These are phyloP conservation scores for Sebastes vulpes DNA, from an alignment of 2,797 vertebrate genomes.

Conservation along the genomic window DNA sequence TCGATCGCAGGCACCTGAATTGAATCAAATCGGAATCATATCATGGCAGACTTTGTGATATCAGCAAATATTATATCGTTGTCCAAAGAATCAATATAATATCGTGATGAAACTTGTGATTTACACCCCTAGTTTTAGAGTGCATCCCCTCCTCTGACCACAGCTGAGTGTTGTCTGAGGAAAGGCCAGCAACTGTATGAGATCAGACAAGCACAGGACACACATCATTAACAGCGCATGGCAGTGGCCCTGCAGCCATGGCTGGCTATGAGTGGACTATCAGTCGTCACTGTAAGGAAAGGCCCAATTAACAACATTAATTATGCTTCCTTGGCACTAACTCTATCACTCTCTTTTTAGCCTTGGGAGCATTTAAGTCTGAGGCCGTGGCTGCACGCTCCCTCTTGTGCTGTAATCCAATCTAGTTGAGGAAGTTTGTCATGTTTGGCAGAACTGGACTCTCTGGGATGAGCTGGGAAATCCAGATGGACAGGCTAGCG, in stretches of 20 bases:
- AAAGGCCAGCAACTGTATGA: slow-evolving; percentile 60
- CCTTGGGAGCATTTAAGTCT: slow-evolving; percentile 71
- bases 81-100: too few relatives aligned
- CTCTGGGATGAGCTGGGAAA: slow-evolving; percentile 59
- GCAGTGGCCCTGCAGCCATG: slow-evolving; percentile 68
- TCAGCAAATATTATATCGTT: too few relatives aligned
- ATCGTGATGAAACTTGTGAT: too few relatives aligned
- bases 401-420: slow-evolving; percentile 65
- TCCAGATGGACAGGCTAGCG: slow-evolving; percentile 70
- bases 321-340: slow-evolving; percentile 81
- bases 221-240: slow-evolving; percentile 60
- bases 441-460: slow-evolving; percentile 77
- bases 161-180: slow-evolving; percentile 21
- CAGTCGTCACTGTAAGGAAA: slow-evolving; percentile 69
- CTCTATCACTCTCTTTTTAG: slow-evolving; percentile 78
- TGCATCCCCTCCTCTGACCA: background rate
- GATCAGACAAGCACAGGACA: slow-evolving; percentile 74
- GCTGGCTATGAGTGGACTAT: slow-evolving; percentile 75
- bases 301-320: slow-evolving; percentile 83
- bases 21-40: fast-evolving
- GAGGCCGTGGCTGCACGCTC: slow-evolving; percentile 39
- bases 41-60: too few relatives aligned
- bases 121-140: background rate
- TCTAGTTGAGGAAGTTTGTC: slow-evolving; percentile 79
- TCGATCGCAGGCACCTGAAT: too few relatives aligned